Evolutionary conservation across 2,888 invertebrate species (phyloP), one percentile per base, ranked within the genome.

Genomic region (Patella caerulea): DNA sequence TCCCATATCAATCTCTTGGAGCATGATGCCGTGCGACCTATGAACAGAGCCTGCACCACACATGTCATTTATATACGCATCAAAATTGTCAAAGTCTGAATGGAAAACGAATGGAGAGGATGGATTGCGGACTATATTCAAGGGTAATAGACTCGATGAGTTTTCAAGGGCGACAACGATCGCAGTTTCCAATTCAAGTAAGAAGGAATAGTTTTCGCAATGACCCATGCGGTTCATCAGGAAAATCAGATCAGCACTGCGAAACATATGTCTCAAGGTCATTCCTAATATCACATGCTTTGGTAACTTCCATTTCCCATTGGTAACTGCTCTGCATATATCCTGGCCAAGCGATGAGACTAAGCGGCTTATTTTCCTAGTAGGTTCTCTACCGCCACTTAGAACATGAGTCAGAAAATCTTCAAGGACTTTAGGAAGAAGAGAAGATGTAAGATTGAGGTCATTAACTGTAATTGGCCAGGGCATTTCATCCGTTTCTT

Each of bases 1-100:
- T 29, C 29, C 29, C 29, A 29, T 29, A 29, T 34, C 65, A n/a
- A 83, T 69, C 12, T 85, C 81, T 65, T 86, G 84, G 73, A 85
- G n/a, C 85, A 85, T 85, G 34, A 85, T 86, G 4, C 83, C 86
- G 80, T 84, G 83, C 11, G 84, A 80, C 52, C 79, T 84, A 65
- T 86, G 83, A 14, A 85, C 72, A 34, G 84, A 83, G 2, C 74
- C 84, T 19, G 52, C 73, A 2, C 83, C 82, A 24, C 75, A 45
- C 65, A 83, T n/a, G 29, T 78, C 77, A 76, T 84, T 85, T 15
- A 85, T 53, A 7, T 82, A 70, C 77, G 82, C 77, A 73, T 86
- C 83, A 73, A 83, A 84, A 54, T 83, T 84, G 77, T 84, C 84
- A 78, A 84, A 86, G 52, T 85, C 83, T n/a, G 82, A 82, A 79